Evolutionary conservation across 92 coral and sea anemone genomes (phyloP), one percentile per base, ranked within the genome.

Genomic region (Hydrozoanthus gracilis): DNA sequence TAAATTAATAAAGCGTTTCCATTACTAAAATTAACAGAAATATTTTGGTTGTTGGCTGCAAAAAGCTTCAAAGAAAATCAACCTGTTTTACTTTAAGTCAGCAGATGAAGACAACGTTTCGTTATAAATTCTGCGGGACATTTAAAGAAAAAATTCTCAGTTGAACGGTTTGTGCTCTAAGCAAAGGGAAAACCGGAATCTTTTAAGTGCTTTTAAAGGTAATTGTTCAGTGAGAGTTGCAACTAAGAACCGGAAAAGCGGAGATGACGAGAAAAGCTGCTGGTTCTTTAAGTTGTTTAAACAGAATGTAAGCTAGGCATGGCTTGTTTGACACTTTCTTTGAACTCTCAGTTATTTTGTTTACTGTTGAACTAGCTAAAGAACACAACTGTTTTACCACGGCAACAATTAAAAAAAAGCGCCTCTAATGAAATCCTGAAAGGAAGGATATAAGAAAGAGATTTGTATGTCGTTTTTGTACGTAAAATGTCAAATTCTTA

Each of bases 231-330:
- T 80, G 85, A 80, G 66, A 47, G 3, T 80, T 45, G 3, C 64
- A 18, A 16, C 51, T 80, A 80, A 65, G 55, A 9, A 47, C 85
- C 85, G 85, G 85, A 80, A 62, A 18, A 77, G 15, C 6, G 14
- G 66, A 35, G 8, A 77, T 20, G 44, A 76, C 51, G 20, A 20
- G 10, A 20, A 2, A 15, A 5, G 18, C 66, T 65, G 64, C 55
- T 18, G 9, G 35, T 46, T 10, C 39, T 62, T 66, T 48, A 17
- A 52, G 44, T 7, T 76, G 66, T 54, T 76, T 64, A 76, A 64
- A 76, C 7, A 51, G 54, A 11, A 47, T 54, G 20, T 3, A 54
- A 35, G 65, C 8, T 27, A 76, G 13, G 62, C 44, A 20, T 44
- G 47, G 48, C 17, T 76, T 68, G 9, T 8, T 76, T 66, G 85